Base-by-base conservation (phyloP, 2,888 invertebrate genomes). In the Caenorhabditis sp. region DNA sequence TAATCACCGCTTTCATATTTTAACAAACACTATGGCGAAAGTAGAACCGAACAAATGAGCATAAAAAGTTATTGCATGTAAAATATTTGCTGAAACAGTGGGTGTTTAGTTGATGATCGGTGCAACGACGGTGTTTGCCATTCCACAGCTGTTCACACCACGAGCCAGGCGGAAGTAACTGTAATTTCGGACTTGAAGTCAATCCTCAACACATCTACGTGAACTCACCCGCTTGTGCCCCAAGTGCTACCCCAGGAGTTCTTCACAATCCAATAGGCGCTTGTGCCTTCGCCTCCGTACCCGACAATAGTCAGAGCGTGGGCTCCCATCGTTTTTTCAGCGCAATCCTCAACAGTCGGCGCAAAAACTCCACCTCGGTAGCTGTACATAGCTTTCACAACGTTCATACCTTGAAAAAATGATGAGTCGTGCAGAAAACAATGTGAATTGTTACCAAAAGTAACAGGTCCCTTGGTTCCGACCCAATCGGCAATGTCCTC, bases 221-320 rank as follows among this genome's bases (percentile, higher is more conserved):
- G 22, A 37, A n/a, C 39, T 56, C 4, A 76, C 65, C 86, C 86
- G 37, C 50, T 73, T 9, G 72, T 46, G 27, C 86, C 86, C 78
- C 80, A 85, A 4, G 56, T 63, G 1, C 75, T 53, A 17, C 86
- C 86, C 86, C 86, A 86, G 11, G 81, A 81, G 65, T 86, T 86
- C 53, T 86, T 86, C 15, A 86, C 65, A 30, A 85, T 76, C 86
- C 86, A 86, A 53, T 77, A 86, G 17, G 74, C 76, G 6, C 65
- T 37, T 2, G 74, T 65, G 26, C 78, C 76, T 43, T 77, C 75
- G 11, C 56, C 76, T 22, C 87, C 87, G 48, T 85, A 87, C 7
- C 87, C 87, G 30, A 87, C 78, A 43, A 87, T 78, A 1, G 81
- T 79, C 72, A 87, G 35, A 0, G 87, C 86, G 45, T 87, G 87